Percentiles rank a stretch among this genome's conserved stretches.
phyloP scores from a whole-genome alignment of 2,113 vertebrate species.

The Tinamus guttatus region DNA sequence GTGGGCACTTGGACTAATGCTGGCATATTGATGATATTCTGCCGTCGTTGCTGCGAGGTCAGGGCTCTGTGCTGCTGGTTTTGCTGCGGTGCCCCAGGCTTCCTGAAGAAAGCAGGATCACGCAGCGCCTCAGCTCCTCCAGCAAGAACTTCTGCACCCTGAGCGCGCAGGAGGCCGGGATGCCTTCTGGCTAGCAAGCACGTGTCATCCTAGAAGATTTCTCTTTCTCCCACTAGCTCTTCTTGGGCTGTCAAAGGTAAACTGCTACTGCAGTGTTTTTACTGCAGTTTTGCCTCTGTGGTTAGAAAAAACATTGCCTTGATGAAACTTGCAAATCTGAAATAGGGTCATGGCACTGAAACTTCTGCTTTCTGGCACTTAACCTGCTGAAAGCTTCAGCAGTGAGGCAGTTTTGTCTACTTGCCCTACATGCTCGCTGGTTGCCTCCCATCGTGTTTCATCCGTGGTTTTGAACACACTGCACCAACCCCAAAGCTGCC shows the following conservation, averaged over 20 bases:
- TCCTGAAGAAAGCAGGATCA: not conserved
- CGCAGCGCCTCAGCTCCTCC: not conserved
- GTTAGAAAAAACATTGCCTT: not conserved
- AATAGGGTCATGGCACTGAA: not conserved
- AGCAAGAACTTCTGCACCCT: not conserved
- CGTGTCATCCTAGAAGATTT: not conserved
- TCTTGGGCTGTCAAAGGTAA: not conserved
- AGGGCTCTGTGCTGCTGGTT: fast-evolving
- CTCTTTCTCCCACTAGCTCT: not conserved
- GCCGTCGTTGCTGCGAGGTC: fast-evolving
- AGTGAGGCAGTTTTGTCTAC: not conserved
- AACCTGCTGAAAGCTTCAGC: not conserved
- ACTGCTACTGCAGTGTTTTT: not conserved
- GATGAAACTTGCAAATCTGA: not conserved
- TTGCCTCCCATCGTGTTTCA: not conserved
- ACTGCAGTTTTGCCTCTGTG: not conserved
- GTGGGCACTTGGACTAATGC: not conserved
- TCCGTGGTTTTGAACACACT: not conserved
- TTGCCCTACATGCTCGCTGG: not conserved
- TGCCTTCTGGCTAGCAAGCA: not conserved
- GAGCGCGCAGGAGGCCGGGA: not conserved
- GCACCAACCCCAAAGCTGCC: not conserved
- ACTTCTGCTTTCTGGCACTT: not conserved
- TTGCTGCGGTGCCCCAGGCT: not conserved
- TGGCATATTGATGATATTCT: not conserved